Conservation (phyloP, 2,888 invertebrate species). For the Empis stercorea region DNA sequence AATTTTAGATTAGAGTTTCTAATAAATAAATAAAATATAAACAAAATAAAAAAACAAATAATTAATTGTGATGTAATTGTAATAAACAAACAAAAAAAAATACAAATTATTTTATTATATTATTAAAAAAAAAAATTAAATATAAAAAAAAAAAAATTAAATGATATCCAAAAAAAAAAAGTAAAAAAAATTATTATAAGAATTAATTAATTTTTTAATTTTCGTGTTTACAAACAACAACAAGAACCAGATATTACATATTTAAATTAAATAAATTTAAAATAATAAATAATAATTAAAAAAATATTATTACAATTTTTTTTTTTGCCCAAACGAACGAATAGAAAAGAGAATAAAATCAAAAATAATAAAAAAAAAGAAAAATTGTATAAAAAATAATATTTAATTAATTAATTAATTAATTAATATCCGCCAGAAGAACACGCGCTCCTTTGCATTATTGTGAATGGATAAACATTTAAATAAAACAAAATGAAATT, state of each 20-base stretch:
- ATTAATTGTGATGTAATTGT: not conserved
- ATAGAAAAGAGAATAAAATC: too few species aligned
- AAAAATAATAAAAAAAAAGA: too few species aligned
- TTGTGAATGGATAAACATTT: not conserved
- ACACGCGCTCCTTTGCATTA: slow-evolving; percentile 1
- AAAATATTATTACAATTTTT: too few species aligned
- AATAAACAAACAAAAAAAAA: not conserved
- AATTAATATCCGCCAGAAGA: too few species aligned
- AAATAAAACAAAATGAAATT: not conserved
- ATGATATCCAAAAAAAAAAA: not conserved
- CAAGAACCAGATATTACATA: not conserved
- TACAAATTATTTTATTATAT: not conserved
- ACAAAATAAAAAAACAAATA: not conserved
- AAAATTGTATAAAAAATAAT: too few species aligned
- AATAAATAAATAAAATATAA: not conserved
- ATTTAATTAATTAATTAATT: too few species aligned
- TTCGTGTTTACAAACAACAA: not conserved
- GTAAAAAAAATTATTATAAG: not conserved
- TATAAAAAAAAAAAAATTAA: not conserved
- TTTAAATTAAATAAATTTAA: not conserved
- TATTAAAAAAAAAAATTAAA: not conserved
- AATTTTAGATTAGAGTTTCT: not conserved
- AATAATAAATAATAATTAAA: too few species aligned
- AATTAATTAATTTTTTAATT: not conserved
- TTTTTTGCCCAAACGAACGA: too few species aligned